These are phyloP conservation scores for Entomyzon cyanotis DNA, from an alignment of 2,113 vertebrate genomes.

Conservation along the genomic window DNA sequence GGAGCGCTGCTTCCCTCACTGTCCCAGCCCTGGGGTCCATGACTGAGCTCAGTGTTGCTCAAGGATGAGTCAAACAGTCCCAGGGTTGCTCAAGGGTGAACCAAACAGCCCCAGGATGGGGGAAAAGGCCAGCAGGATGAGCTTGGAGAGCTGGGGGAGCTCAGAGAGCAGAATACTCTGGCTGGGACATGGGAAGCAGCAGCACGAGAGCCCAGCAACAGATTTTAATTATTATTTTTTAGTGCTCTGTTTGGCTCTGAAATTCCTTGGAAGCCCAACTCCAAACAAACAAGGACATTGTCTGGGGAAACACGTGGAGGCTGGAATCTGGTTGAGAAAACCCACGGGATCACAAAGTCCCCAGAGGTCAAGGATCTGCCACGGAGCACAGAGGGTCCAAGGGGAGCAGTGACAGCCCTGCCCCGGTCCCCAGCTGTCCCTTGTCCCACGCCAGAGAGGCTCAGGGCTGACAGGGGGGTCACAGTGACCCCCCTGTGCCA, in stretches of 20 bases:
- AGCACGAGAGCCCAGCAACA: background rate
- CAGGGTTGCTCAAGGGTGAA: background rate
- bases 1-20: background rate
- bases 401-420: background rate
- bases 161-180: background rate
- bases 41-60: background rate
- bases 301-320: background rate
- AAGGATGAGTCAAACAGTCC: background rate
- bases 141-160: background rate
- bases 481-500: background rate
- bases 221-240: background rate
- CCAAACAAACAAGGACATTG: slow-evolving; percentile 34
- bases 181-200: background rate
- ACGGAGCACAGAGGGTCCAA: background rate
- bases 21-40: background rate
- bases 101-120: background rate
- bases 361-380: background rate
- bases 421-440: background rate
- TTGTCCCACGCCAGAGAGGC: background rate
- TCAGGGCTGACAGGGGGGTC: accelerated
- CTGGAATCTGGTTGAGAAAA: background rate
- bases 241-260: background rate
- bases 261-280: slow-evolving; percentile 12
- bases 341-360: background rate
- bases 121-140: background rate